Evolutionary conservation across 2,797 vertebrate genomes (phyloP).

Genomic region (Notamacropus eugenii): DNA sequence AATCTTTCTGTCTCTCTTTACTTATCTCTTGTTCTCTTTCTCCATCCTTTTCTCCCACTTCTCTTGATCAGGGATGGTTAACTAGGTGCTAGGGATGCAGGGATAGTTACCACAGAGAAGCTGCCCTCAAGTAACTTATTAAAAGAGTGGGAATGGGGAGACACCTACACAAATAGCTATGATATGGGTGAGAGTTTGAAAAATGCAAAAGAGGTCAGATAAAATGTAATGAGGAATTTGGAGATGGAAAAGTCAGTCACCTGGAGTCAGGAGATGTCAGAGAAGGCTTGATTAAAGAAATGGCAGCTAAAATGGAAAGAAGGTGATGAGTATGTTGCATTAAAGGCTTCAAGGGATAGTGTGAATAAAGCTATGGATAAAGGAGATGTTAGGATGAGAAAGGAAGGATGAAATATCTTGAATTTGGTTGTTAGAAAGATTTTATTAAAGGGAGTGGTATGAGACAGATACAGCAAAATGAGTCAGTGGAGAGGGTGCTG

Average conservation of each 20-base stretch:
- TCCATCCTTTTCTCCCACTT: not conserved
- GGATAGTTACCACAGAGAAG: not conserved
- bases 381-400: too few species aligned
- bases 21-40: not conserved
- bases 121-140: not conserved
- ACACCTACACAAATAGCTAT: not conserved
- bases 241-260: too few species aligned
- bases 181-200: not conserved
- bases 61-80: not conserved
- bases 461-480: not conserved
- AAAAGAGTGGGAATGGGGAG: not conserved
- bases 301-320: not conserved
- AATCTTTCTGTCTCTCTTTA: not conserved
- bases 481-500: too few species aligned
- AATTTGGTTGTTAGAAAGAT: too few species aligned
- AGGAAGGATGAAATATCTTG: too few species aligned
- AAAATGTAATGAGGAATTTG: not conserved
- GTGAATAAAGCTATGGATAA: too few species aligned
- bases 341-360: too few species aligned
- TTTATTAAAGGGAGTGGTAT: not conserved
- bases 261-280: too few species aligned
- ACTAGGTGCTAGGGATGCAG: not conserved
- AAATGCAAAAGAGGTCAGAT: not conserved
- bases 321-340: not conserved
- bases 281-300: not conserved